These are phyloP conservation scores for Cheilosia grossa DNA, from an alignment of 2,888 invertebrate species.

Conservation along the genomic window DNA sequence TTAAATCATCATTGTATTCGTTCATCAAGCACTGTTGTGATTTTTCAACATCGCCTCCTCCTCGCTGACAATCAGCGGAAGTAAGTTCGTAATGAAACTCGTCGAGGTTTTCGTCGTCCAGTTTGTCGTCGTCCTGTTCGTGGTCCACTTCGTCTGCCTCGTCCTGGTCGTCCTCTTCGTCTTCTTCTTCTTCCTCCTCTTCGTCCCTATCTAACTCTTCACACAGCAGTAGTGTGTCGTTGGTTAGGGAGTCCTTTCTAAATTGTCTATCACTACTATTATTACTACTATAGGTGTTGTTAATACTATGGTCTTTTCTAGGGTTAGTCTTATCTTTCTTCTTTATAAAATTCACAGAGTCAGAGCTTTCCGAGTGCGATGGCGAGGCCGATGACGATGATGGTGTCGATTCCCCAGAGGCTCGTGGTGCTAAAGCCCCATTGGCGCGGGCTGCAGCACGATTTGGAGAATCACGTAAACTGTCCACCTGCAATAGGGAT, in stretches of 20 bases:
- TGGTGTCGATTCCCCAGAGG: slow-evolving; percentile 83
- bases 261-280: slow-evolving; percentile 76
- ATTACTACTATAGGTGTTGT: slow-evolving; percentile 81
- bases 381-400: slow-evolving; percentile 83
- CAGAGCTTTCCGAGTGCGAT: slow-evolving; percentile 80
- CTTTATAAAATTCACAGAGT: slow-evolving; percentile 80
- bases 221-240: slow-evolving; percentile 80
- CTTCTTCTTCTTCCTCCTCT: slow-evolving; percentile 73
- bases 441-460: slow-evolving; percentile 80
- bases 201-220: slow-evolving; percentile 81
- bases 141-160: slow-evolving; percentile 66
- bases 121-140: slow-evolving; percentile 72
- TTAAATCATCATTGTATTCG: slow-evolving; percentile 76
- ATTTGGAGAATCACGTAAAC: slow-evolving; percentile 82
- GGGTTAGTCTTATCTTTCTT: slow-evolving; percentile 76
- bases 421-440: slow-evolving; percentile 83
- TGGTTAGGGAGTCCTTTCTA: slow-evolving; percentile 81
- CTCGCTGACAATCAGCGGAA: slow-evolving; percentile 60
- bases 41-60: slow-evolving; percentile 72
- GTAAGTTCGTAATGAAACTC: slow-evolving; percentile 67
- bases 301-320: slow-evolving; percentile 79
- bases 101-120: slow-evolving; percentile 73
- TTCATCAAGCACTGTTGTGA: slow-evolving; percentile 65
- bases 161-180: slow-evolving; percentile 71
- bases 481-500: slow-evolving; percentile 80